Conservation (phyloP, 2,113 vertebrate genomes). For the Hippoglossus stenolepis region DNA sequence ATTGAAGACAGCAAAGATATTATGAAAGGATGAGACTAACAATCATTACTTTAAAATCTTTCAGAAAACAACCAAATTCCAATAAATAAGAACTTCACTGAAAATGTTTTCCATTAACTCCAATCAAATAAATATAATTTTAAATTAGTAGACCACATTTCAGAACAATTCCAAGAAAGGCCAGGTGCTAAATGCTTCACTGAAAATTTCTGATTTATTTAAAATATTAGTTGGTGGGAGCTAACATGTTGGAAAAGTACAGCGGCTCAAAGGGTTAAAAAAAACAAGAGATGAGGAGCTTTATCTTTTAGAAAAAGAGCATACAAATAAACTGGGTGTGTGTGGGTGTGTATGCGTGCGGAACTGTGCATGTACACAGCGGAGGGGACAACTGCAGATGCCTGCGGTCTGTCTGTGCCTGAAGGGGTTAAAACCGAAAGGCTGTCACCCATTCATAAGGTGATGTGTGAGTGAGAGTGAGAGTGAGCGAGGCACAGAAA, state of each 20-base stretch:
- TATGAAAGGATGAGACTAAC: not conserved
- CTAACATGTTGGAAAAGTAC: too few relatives aligned
- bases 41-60: not conserved
- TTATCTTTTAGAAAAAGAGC: not conserved
- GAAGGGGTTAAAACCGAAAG: conserved; percentile 48
- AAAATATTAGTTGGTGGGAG: not conserved
- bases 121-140: too few relatives aligned
- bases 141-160: not conserved
- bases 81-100: not conserved
- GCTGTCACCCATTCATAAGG: conserved; percentile 68
- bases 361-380: too few relatives aligned
- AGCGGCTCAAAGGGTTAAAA: not conserved
- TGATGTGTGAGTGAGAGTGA: conserved; percentile 64
- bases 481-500: conserved; percentile 20
- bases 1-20: too few relatives aligned
- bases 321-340: not conserved
- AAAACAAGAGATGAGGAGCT: not conserved
- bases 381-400: conserved; percentile 2
- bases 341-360: not conserved
- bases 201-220: conserved; percentile 1
- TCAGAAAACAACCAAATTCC: not conserved
- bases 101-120: not conserved
- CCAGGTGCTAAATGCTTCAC: not conserved
- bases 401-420: not conserved
- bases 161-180: not conserved